Evolutionary conservation across 2,888 invertebrate genomes (phyloP), one percentile per base, ranked within the genome.

Genomic region (Tupiocoris notatus): DNA sequence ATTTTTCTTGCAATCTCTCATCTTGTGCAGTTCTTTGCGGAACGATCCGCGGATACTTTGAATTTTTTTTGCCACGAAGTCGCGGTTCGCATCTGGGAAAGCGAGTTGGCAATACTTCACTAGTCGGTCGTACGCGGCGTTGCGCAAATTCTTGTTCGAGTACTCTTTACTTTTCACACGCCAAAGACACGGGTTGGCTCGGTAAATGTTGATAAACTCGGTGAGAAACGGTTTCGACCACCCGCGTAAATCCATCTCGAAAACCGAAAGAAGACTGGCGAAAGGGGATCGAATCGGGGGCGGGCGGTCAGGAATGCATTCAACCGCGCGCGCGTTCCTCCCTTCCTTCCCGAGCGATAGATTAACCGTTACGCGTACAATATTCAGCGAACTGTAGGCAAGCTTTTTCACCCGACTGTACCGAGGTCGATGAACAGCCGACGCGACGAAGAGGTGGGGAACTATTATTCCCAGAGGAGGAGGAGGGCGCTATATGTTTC

Each of bases 201-300:
- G 77, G 76, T 82, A 81, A 21, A 80, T 65, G 17, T 81, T 79
- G 17, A 82, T 81, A 78, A 81, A 81, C 54, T 81, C 79, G 56
- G 58, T 64, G 21, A 77, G 20, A 1, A 66, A 18, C 67, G 77
- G 74, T 54, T 61, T 67, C 23, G 57, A 77, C 56, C 23, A 78
- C 16, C 18, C 23, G 61, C 65, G 65, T 1, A 66, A 9, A 65
- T 75, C 75, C 64, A 75, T 75, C 16, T 58, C n/a, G n/a, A n/a
- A n/a, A n/a, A n/a, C n/a, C n/a, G n/a, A n/a, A n/a, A n/a, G n/a
- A n/a, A n/a, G n/a, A n/a, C n/a, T n/a, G n/a, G n/a, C n/a, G n/a
- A n/a, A n/a, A n/a, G n/a, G n/a, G n/a, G n/a, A n/a, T n/a, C n/a
- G n/a, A n/a, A n/a, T n/a, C n/a, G n/a, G n/a, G n/a, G n/a, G n/a